Evolutionary conservation across 2,888 invertebrate species (phyloP).

Genomic region (Tyria jacobaeae): DNA sequence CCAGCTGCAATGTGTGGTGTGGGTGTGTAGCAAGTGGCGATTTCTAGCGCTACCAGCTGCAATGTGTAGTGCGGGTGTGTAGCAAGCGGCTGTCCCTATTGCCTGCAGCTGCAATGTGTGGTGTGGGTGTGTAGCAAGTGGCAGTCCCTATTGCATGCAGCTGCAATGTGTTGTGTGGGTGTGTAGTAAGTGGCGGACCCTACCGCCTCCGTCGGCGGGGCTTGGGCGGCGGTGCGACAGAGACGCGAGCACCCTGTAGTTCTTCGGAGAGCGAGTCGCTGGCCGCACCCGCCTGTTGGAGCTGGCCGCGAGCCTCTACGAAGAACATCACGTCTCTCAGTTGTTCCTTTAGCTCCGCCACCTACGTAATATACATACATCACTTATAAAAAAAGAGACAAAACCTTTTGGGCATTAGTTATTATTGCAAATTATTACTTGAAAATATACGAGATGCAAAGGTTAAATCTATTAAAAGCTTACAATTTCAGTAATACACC

Average conservation of each 20-base stretch:
- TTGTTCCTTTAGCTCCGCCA: conserved; percentile 96
- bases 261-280: conserved; percentile 49
- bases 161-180: background rate
- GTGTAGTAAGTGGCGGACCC: background rate
- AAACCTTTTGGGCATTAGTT: too few species aligned
- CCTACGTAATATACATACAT: conserved; percentile 87
- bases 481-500: too few species aligned
- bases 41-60: background rate
- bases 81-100: background rate
- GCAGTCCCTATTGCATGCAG: too few species aligned
- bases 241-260: conserved; percentile 63
- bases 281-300: conserved; percentile 51
- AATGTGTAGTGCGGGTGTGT: background rate
- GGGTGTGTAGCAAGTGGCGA: background rate
- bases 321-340: conserved; percentile 98
- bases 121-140: background rate
- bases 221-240: conserved; percentile 61
- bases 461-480: too few species aligned
- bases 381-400: too few species aligned
- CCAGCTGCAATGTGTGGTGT: background rate
- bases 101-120: background rate
- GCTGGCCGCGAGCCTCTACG: conserved; percentile 91
- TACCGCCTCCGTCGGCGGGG: conserved; percentile 50
- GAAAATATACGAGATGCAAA: too few species aligned
- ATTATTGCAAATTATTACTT: too few species aligned